Evolutionary conservation across 2,113 vertebrate species (phyloP).

Genomic region (Elephas maximus): DNA sequence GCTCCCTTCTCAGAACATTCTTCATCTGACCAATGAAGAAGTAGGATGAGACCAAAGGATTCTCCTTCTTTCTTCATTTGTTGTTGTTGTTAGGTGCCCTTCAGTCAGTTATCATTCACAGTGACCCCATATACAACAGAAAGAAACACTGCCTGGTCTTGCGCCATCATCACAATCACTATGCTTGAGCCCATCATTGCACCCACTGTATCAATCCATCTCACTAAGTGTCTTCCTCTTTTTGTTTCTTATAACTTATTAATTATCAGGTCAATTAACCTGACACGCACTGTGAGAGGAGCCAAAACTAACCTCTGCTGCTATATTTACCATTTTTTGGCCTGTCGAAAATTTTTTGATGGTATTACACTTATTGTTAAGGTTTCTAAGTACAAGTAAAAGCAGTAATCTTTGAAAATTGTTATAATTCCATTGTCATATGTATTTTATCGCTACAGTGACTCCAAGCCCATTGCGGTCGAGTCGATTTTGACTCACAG

Average conservation of each 20-base stretch:
- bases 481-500: too few species aligned
- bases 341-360: not conserved
- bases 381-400: not conserved
- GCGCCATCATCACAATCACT: too few species aligned
- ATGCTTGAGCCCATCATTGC: too few species aligned
- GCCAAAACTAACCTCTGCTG: not conserved
- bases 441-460: not conserved
- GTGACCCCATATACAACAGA: too few species aligned
- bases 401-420: conserved; percentile 14
- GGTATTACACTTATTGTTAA: not conserved
- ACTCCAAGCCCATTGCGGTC: not conserved
- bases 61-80: not conserved
- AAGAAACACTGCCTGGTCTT: too few species aligned
- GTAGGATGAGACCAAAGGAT: not conserved
- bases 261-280: conserved; percentile 44
- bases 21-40: not conserved
- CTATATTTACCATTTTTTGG: conserved; percentile 28
- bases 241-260: not conserved
- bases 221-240: too few species aligned
- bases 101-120: too few species aligned
- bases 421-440: not conserved
- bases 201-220: too few species aligned
- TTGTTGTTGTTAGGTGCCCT: too few species aligned
- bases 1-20: not conserved
- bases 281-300: not conserved